Conservation (phyloP, 2,113 vertebrate species). For the Pogonocichla stellata region DNA sequence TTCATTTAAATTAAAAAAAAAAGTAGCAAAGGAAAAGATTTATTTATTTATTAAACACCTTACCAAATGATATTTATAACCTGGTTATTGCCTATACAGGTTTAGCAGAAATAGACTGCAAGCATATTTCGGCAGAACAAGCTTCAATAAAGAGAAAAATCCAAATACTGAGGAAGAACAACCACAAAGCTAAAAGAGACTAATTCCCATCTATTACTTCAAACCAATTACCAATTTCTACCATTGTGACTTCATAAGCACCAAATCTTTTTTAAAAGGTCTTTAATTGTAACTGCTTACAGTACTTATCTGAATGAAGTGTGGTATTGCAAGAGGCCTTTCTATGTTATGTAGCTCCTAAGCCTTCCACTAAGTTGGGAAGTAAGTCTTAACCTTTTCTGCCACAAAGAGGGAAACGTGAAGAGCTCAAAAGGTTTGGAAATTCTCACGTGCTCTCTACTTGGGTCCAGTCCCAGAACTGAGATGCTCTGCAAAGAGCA, state of each 20-base stretch:
- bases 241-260: neutral
- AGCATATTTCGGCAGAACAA: neutral
- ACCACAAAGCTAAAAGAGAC: neutral
- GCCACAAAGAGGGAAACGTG: neutral
- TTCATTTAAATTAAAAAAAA: neutral
- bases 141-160: neutral
- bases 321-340: neutral
- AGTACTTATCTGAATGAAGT: neutral
- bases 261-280: neutral
- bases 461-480: neutral
- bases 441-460: slow-evolving; percentile 25
- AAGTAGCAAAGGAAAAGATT: neutral
- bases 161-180: neutral
- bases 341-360: neutral
- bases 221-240: neutral
- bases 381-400: neutral
- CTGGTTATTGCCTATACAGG: neutral
- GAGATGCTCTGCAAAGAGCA: neutral
- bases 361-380: neutral
- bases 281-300: neutral
- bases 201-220: neutral
- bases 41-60: neutral
- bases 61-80: neutral
- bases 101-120: neutral
- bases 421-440: slow-evolving; percentile 24